Base-by-base conservation (phyloP, 2,888 invertebrate genomes). In the Orthosia gracilis region DNA sequence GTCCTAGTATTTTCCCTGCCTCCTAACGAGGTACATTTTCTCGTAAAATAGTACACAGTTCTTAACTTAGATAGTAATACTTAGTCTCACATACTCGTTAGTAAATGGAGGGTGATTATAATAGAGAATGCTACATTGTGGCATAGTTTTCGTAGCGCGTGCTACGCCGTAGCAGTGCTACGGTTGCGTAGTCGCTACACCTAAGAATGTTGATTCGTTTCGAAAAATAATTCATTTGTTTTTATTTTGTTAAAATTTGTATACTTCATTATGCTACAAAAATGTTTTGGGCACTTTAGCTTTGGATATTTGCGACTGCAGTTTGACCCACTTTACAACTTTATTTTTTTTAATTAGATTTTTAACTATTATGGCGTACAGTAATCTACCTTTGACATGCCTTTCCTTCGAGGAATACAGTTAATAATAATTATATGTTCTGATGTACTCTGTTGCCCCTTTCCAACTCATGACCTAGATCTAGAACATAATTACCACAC, bases 81-180 rank as follows among this genome's bases (percentile, higher is more conserved):
- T 65, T 62, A 31, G 26, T 31, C 18, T 40, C 23, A 49, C 59
- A n/a, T n/a, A 50, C 13, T 50, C 13, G 18, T 40, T 11, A 12
- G 4, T 54, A 23, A 31, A 63, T 47, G 15, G n/a, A 62, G n/a
- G 49, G 18, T 55, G 26, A 55, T 49, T 40, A 17, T 66, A 12
- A 40, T 59, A 26, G 12, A 3, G 23, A 21, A 47, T 1, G 9
- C 23, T 40, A 40, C 40, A 40, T 40, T 40, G 40, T 40, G 9
- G 23, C 9, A 11, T 9, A 11, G 2, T n/a, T 7, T 12, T 17
- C 61, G 58, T 76, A 59, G 54, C 18, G 5, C 3, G 11, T 21
- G 62, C 76, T 76, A 75, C 69, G 63, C 15, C 75, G 69, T 76
- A 76, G 76, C 69, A n/a, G 0, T 18, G 50, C 76, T 76, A 76